Conservation (phyloP, 2,888 invertebrate genomes). For the Machimus atricapillus region DNA sequence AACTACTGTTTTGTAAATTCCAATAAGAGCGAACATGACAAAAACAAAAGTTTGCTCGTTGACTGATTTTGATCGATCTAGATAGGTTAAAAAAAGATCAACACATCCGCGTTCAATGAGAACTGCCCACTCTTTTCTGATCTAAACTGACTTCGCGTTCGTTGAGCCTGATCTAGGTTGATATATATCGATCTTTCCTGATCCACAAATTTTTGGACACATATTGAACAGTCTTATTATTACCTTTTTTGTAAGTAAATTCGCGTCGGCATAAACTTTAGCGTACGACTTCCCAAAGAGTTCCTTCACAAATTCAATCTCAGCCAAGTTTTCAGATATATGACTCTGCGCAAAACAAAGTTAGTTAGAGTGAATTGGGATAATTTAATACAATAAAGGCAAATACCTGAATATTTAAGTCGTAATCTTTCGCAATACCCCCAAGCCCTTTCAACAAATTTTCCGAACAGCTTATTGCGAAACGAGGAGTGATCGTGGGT, state of each 20-base stretch:
- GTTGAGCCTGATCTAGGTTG: no score
- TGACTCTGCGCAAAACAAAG: conserved; percentile 72
- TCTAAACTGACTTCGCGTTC: no score
- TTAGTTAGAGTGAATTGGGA: not conserved
- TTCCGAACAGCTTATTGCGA: conserved; percentile 80
- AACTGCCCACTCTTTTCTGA: no score
- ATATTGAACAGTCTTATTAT: conserved; percentile 36
- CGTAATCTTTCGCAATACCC: conserved; percentile 70
- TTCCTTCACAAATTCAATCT: conserved; percentile 71
- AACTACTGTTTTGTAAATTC: no score
- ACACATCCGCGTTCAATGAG: no score
- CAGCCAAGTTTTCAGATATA: conserved; percentile 80
- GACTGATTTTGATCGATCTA: no score
- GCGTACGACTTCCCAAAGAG: conserved; percentile 71
- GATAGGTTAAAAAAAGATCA: no score
- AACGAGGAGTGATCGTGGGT: conserved; percentile 85
- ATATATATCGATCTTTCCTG: no score
- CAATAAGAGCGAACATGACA: no score
- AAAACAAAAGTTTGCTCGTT: no score
- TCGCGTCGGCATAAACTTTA: conserved; percentile 76
- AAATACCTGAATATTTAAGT: conserved; percentile 79
- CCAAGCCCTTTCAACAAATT: conserved; percentile 74
- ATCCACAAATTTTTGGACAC: no score
- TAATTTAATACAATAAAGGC: not conserved
- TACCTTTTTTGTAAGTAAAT: conserved; percentile 79